Evolutionary conservation across 2,797 vertebrate genomes (phyloP), one percentile per base, ranked within the genome.

Genomic region (Tangara arthus): DNA sequence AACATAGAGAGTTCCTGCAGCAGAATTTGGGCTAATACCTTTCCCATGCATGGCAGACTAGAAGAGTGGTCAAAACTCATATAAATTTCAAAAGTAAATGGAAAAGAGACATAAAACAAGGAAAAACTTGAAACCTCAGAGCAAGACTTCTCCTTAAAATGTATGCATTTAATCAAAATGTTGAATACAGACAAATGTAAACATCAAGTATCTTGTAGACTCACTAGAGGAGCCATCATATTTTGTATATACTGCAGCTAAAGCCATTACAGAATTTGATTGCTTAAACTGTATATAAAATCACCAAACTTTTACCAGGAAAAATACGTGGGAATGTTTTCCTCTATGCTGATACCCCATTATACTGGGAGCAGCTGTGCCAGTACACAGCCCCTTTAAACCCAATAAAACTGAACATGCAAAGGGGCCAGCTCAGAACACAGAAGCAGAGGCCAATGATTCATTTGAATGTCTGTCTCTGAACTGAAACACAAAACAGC

Each of bases 401-500:
- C 46, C 59, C 60, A 76, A 28, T 76, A 84, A 89, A 96, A 79
- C 17, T 49, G 52, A 77, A 34, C 64, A 84, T 72, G 91, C 69
- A 78, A 65, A 93, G 50, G 32, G 73, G 15, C 80, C 80, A 87
- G 65, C 89, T 85, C 69, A 82, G 69, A 93, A 71, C 6, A 15
- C 69, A 93, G 89, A 72, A 81, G 65, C 89, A 89, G 75, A 91
- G 96, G 77, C 70, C 70, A 92, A 2, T 84, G 80, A 93, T 82
- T 96, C 91, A 82, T 88, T 79, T 86, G 47, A 95, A 82, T 0
- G 23, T 84, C 88, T 88, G 55, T 72, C 82, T 91, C 88, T 90
- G 82, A 95, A 85, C 82, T 82, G 81, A 92, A 96, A 89, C 65
- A 94, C 80, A 91, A 96, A 96, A 94, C 30, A 94, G 69, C 65